Percentiles rank a stretch among this genome's conserved stretches.
Conservation (phyloP, 2,113 vertebrate genomes). For the Sterna hirundo region DNA sequence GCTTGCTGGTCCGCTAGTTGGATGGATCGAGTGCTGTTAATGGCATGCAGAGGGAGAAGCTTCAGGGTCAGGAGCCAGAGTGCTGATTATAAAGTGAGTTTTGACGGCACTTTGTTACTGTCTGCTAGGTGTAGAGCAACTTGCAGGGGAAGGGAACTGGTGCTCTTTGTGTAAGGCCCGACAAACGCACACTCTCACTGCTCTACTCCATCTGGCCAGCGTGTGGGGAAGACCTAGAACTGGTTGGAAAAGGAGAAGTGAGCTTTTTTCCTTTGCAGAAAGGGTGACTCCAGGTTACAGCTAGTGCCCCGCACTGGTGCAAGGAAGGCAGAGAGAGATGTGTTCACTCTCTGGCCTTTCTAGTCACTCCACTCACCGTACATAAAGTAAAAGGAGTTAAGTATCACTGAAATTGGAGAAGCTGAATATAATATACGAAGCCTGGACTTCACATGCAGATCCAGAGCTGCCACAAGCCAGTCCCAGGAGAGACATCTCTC, state of each 20-base stretch:
- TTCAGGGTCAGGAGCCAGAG: neutral
- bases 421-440: neutral
- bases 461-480: rapidly evolving
- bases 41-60: neutral
- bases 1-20: neutral
- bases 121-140: neutral
- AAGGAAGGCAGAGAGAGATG: neutral
- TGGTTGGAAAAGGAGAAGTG: neutral
- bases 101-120: neutral
- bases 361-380: neutral
- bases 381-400: neutral
- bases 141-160: neutral
- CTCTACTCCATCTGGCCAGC: neutral
- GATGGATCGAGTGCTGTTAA: neutral
- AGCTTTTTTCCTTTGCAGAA: neutral
- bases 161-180: neutral
- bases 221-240: neutral
- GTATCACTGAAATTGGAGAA: neutral
- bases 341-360: neutral
- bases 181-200: neutral
- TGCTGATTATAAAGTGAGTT: neutral
- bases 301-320: neutral
- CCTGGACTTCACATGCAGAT: neutral
- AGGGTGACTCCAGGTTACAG: neutral
- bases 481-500: neutral